Evolutionary conservation across 2,113 vertebrate genomes (phyloP).

Genomic region (Lophura nycthemera): DNA sequence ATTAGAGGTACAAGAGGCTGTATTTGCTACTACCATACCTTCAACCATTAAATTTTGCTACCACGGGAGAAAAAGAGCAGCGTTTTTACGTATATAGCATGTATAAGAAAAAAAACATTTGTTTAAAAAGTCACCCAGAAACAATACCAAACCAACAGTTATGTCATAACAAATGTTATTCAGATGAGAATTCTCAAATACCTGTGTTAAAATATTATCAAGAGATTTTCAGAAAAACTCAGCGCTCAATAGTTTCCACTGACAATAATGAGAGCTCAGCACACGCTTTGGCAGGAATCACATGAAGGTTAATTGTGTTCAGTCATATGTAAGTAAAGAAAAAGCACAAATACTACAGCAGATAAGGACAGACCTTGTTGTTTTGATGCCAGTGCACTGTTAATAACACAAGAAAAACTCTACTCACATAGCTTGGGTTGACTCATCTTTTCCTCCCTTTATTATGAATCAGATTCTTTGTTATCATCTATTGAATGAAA

Average conservation of each 20-base stretch:
- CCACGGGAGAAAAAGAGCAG: neutral
- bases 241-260: neutral
- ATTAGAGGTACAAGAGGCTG: neutral
- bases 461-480: conserved; percentile 20
- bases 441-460: conserved; percentile 38
- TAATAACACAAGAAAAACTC: conserved; percentile 14
- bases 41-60: neutral
- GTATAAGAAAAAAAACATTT: neutral
- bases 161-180: neutral
- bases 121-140: neutral
- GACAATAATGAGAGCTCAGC: neutral
- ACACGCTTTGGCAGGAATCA: neutral
- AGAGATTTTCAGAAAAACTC: neutral
- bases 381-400: neutral
- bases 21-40: neutral
- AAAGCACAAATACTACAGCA: neutral
- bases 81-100: neutral
- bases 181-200: neutral
- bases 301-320: neutral
- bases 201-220: neutral
- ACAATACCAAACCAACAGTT: neutral
- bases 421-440: conserved; percentile 1
- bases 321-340: neutral
- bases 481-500: conserved; percentile 47
- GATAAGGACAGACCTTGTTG: neutral